phyloP scores from a whole-genome alignment of 2,113 vertebrate species.

The Dolichallabes microphthalmus region DNA sequence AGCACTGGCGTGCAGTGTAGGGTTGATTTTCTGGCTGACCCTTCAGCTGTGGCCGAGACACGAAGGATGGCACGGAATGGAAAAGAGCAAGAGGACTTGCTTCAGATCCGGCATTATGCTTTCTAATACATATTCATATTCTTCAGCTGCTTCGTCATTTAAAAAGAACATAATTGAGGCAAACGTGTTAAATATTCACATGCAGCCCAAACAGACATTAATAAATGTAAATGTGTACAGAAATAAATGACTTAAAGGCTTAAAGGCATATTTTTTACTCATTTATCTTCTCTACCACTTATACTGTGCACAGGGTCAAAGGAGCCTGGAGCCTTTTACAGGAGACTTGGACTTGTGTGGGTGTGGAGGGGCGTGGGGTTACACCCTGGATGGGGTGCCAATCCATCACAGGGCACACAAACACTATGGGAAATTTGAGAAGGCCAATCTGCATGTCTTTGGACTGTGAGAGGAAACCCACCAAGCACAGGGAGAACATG shows the following conservation, averaged over 20 bases:
- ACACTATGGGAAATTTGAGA: too few relatives aligned
- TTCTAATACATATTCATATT: constrained; percentile 30
- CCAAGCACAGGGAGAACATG: too few relatives aligned
- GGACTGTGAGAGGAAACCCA: too few relatives aligned
- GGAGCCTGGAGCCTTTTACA: too few relatives aligned
- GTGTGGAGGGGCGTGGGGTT: too few relatives aligned
- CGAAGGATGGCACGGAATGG: neutral
- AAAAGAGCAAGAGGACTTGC: neutral
- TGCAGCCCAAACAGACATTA: neutral
- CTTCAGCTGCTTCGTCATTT: neutral
- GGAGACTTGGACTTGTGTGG: too few relatives aligned
- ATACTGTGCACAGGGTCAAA: too few relatives aligned
- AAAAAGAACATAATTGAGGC: neutral
- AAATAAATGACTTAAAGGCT: neutral
- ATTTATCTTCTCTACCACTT: too few relatives aligned
- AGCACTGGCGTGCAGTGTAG: neutral
- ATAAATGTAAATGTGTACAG: neutral
- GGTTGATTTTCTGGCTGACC: constrained; percentile 42
- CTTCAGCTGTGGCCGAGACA: constrained; percentile 18
- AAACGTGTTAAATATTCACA: constrained; percentile 23
- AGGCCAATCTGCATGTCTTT: too few relatives aligned
- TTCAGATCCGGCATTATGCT: constrained; percentile 2
- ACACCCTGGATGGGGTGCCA: too few relatives aligned
- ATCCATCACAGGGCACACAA: too few relatives aligned
- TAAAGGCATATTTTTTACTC: neutral